A percentile compares a stretch with the other conserved stretches of the same genome.
These are phyloP conservation scores for Dynastes grantii DNA, from an alignment of 2,888 invertebrate genomes.

Conservation along the genomic window DNA sequence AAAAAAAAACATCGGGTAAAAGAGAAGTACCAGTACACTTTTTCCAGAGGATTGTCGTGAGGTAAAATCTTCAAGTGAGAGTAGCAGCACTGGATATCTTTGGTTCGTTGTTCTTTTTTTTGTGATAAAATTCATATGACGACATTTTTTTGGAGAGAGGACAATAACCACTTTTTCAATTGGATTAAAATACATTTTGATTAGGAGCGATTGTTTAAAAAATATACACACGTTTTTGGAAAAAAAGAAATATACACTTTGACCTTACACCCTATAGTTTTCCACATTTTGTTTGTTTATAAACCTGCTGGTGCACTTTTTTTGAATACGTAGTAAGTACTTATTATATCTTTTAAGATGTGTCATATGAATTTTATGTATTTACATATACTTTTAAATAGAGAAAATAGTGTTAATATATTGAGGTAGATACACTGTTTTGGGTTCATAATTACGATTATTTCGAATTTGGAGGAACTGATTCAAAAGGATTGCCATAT, in stretches of 20 bases:
- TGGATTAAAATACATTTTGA: not conserved
- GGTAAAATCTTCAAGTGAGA: not conserved
- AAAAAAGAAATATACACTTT: conserved; percentile 24
- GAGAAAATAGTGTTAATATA: conserved; percentile 1
- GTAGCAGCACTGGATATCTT: not conserved
- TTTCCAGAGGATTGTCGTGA: conserved; percentile 4
- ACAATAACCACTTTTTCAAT: no score
- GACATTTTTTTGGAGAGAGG: not conserved
- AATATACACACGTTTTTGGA: not conserved
- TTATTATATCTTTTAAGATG: not conserved
- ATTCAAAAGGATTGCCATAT: no score
- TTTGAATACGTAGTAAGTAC: not conserved
- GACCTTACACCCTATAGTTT: not conserved
- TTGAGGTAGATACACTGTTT: not conserved
- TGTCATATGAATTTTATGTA: conserved; percentile 25
- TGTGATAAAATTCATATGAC: conserved; percentile 30
- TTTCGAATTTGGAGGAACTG: not conserved
- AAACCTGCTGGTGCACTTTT: not conserved
- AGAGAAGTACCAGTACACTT: not conserved
- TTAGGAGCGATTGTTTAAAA: conserved; percentile 7
- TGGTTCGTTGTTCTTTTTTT: not conserved
- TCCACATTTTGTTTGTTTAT: not conserved
- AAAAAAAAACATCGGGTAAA: conserved; percentile 1
- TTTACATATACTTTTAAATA: not conserved
- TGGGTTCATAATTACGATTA: conserved; percentile 3